phyloP scores from a whole-genome alignment of 1,140 invertebrate species.

The Brachionus asplanchnoidis region DNA sequence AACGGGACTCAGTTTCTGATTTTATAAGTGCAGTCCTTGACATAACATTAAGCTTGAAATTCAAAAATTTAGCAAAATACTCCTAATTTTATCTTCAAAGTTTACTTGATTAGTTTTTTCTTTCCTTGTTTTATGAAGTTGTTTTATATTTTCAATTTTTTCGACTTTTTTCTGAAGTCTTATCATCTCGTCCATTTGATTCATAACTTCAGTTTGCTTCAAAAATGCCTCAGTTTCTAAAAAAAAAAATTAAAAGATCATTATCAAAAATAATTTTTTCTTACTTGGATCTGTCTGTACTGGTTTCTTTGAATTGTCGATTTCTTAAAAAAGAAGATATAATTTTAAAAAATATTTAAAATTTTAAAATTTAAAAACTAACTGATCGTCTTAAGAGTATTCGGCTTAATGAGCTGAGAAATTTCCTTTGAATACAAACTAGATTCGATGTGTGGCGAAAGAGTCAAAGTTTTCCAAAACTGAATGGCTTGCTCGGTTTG shows the following conservation, averaged over 20 bases:
- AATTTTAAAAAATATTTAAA: background rate
- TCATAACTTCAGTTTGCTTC: background rate
- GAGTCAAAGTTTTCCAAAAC: slow-evolving; percentile 35
- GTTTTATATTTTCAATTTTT: slow-evolving; percentile 39
- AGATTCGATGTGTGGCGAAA: slow-evolving; percentile 37
- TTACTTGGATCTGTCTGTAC: background rate
- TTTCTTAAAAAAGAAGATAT: background rate
- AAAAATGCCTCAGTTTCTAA: slow-evolving; percentile 17
- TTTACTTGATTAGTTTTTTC: slow-evolving; percentile 34
- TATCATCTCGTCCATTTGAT: slow-evolving; percentile 3
- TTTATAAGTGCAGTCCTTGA: slow-evolving; percentile 8
- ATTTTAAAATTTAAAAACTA: background rate
- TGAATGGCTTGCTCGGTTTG: slow-evolving; percentile 33
- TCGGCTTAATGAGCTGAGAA: background rate
- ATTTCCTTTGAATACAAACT: slow-evolving; percentile 40
- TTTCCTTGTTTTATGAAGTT: slow-evolving; percentile 26
- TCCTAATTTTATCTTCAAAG: background rate
- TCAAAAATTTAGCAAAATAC: background rate
- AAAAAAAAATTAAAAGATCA: background rate
- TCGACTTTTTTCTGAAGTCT: slow-evolving; percentile 7
- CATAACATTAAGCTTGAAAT: background rate
- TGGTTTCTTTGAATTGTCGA: slow-evolving; percentile 35
- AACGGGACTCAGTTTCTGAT: slow-evolving; percentile 30
- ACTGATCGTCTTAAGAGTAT: slow-evolving; percentile 22
- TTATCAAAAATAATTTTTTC: background rate